Conservation (phyloP, 1,140 invertebrate species). For the Tetragnatha versicolor region DNA sequence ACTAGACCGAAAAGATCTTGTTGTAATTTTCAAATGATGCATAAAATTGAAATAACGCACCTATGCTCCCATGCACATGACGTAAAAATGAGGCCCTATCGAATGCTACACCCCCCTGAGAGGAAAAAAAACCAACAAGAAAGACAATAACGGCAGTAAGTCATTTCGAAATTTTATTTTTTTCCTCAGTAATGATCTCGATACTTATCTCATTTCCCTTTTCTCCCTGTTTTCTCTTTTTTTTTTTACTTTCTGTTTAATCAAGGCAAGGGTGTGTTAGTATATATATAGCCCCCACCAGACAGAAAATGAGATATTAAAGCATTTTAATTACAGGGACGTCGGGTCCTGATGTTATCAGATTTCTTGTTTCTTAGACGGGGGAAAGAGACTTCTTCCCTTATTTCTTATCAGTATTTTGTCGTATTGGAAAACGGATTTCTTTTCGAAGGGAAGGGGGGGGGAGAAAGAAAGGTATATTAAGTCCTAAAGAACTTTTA, state of each 20-base stretch:
- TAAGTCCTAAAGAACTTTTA: conserved; percentile 25
- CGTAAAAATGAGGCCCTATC: neutral
- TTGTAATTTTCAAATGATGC: conserved; percentile 7
- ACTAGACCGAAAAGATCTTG: neutral
- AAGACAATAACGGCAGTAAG: conserved; percentile 20
- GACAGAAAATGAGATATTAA: conserved; percentile 42
- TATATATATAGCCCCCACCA: neutral
- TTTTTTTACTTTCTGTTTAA: neutral
- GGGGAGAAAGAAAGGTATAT: conserved; percentile 9
- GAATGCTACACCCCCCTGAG: too few species aligned
- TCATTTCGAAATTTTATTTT: conserved; percentile 19
- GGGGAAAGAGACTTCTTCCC: neutral
- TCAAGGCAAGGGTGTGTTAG: neutral
- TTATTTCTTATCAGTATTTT: conserved; percentile 15
- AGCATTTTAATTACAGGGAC: conserved; percentile 40
- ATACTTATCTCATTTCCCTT: conserved; percentile 38
- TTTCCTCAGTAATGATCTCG: conserved; percentile 26
- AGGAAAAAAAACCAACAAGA: neutral
- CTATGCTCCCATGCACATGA: neutral
- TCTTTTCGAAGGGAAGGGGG: neutral
- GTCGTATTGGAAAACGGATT: conserved; percentile 40
- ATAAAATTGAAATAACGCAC: neutral
- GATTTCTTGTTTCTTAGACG: conserved; percentile 12
- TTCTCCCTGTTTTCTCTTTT: neutral
- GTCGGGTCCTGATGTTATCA: conserved; percentile 40